Base-by-base conservation (phyloP, 2,888 invertebrate species). In the Lobophora halterata region DNA sequence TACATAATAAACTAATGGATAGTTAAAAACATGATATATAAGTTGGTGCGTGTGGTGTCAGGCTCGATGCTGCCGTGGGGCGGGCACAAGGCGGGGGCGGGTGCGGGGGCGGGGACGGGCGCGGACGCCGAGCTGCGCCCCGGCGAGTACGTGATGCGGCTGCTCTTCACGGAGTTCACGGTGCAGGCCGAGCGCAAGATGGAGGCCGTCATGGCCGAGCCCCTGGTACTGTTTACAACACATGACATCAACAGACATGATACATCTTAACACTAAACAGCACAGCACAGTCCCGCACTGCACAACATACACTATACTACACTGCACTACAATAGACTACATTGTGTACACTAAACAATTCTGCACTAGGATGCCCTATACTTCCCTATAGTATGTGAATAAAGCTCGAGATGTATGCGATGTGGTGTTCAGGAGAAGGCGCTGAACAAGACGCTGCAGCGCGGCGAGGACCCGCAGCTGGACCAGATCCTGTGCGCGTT, bases 61-160 rank as follows among this genome's bases (percentile, higher is more conserved):
- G 91, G 91, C 23, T 91, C 92, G 14, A 87, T 93, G 69, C 71
- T 96, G 36, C 96, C 96, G 13, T 97, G 96, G 96, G 95, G 95
- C 25, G 91, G 92, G 3, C 91, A 93, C 61, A 94, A 94, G 66
- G 94, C 94, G 49, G 81, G 91, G n/a, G 70, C 85, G 14, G n/a
- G 80, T 88, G 40, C 71, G 90, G 19, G 79, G 86, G 11, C 71
- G n/a, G 80, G 88, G 40, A 71, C 90, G 19, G 79, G 86, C 10
- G 71, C 78, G 5, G 92, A 94, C 64, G 89, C 91, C 58, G 91
- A 93, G 60, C 81, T 94, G 7, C 90, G 95, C 40, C 97, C 97
- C 0, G 99, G 99, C 5, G 98, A 99, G 80, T 98, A 95, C 81
- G 97, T 99, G 0, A 97, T 99, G 93, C 90, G 97, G 43, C 94